A percentile compares a stretch with the other conserved stretches of the same genome.
Evolutionary conservation across 2,888 invertebrate genomes (phyloP).

Genomic region (Bimastos eiseni): DNA sequence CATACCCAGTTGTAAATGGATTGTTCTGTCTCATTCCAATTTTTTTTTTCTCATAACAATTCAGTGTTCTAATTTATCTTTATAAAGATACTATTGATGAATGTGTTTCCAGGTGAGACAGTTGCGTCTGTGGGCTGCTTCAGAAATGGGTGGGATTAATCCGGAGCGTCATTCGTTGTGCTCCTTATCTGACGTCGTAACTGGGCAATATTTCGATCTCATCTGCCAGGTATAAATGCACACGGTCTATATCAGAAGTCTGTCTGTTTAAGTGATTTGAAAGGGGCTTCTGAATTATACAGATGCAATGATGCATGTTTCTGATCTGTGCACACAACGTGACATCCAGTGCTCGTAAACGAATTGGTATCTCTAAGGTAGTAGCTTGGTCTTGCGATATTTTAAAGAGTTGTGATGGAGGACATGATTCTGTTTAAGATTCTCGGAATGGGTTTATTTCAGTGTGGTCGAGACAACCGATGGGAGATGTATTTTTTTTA

Average conservation of each 20-base stretch:
- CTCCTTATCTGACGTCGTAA: not conserved
- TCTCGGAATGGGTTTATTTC: too few relatives aligned
- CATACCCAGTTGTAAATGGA: not conserved
- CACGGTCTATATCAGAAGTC: not conserved
- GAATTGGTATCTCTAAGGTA: too few relatives aligned
- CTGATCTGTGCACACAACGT: too few relatives aligned
- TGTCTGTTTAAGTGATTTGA: not conserved
- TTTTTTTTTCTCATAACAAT: not conserved
- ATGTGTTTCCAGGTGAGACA: not conserved
- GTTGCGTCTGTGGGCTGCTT: slow-evolving; percentile 4
- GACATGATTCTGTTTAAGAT: too few relatives aligned
- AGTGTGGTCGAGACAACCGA: too few relatives aligned
- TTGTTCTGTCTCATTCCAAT: not conserved
- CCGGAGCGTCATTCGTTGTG: not conserved
- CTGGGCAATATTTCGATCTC: slow-evolving; percentile 4
- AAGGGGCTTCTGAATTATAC: not conserved
- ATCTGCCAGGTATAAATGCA: slow-evolving; percentile 17
- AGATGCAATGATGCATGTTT: not conserved
- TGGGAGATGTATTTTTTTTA: too few relatives aligned
- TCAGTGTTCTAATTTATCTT: too few relatives aligned
- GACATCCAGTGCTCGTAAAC: too few relatives aligned
- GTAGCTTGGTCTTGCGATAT: too few relatives aligned
- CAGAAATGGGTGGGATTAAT: not conserved
- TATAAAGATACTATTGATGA: not conserved
- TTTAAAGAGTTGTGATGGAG: too few relatives aligned